Evolutionary conservation across 2,113 vertebrate species (phyloP).

Genomic region (Dromas ardeola): DNA sequence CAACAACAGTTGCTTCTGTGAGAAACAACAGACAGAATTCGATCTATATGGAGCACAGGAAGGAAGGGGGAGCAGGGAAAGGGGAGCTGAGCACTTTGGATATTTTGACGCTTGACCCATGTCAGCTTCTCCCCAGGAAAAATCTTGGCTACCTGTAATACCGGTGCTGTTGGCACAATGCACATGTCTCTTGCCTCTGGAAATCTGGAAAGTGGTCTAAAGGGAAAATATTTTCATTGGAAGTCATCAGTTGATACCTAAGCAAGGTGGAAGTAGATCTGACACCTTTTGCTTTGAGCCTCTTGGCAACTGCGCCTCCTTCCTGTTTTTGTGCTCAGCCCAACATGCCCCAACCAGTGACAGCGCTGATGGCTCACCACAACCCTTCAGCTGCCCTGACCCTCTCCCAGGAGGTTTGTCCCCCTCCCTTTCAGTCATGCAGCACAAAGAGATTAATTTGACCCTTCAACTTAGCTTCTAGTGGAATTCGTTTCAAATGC

Average conservation of each 20-base stretch:
- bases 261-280: conserved; percentile 29
- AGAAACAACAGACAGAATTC: not conserved
- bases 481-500: not conserved
- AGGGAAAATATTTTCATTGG: conserved; percentile 55
- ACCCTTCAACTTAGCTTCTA: accelerated
- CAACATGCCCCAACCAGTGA: not conserved
- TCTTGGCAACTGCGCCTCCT: not conserved
- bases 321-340: conserved; percentile 6
- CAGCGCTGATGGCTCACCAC: not conserved
- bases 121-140: not conserved
- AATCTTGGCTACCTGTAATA: not conserved
- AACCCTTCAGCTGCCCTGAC: not conserved
- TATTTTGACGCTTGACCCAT: not conserved
- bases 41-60: not conserved
- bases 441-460: not conserved
- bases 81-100: not conserved
- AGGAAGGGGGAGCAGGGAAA: not conserved
- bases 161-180: not conserved
- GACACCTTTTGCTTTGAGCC: conserved; percentile 15
- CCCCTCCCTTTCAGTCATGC: not conserved
- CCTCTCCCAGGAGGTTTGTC: not conserved
- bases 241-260: not conserved
- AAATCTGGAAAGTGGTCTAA: not conserved
- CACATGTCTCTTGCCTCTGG: not conserved
- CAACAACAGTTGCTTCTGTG: not conserved